phyloP scores from a whole-genome alignment of 2,797 vertebrate species.

The Scolopax bukidnonensis region DNA sequence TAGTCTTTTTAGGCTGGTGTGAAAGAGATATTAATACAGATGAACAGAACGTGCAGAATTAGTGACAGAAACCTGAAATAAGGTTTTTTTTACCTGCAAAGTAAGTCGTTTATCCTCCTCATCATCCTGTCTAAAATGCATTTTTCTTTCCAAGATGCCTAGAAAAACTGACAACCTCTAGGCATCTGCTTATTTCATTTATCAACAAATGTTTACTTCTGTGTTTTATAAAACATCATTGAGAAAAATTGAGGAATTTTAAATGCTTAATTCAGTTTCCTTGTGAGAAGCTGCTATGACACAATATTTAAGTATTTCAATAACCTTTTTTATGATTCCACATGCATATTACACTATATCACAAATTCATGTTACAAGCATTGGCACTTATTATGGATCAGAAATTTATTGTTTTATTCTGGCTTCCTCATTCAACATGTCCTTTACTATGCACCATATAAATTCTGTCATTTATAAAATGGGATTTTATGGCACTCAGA shows the following conservation, averaged over 20 bases:
- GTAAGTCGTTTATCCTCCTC: background rate
- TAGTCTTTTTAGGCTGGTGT: background rate
- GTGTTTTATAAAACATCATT: background rate
- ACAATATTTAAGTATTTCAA: background rate
- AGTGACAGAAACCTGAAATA: background rate
- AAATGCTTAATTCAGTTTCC: background rate
- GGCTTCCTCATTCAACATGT: background rate
- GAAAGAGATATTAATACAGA: background rate
- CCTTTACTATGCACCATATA: background rate
- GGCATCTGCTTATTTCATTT: background rate
- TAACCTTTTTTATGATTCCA: background rate
- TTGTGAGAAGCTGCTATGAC: background rate
- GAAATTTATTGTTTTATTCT: background rate
- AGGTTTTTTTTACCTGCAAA: background rate
- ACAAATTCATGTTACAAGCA: background rate
- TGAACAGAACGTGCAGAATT: background rate
- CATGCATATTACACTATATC: background rate
- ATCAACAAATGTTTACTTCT: background rate
- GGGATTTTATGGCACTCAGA: background rate
- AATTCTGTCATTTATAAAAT: background rate
- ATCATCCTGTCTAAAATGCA: background rate
- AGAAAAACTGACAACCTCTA: background rate
- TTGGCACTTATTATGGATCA: background rate
- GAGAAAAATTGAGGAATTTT: background rate
- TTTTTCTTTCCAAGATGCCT: background rate